A percentile compares a stretch with the other conserved stretches of the same genome.
Conservation (phyloP, 2,113 vertebrate genomes). For the Glaucomys volans region DNA sequence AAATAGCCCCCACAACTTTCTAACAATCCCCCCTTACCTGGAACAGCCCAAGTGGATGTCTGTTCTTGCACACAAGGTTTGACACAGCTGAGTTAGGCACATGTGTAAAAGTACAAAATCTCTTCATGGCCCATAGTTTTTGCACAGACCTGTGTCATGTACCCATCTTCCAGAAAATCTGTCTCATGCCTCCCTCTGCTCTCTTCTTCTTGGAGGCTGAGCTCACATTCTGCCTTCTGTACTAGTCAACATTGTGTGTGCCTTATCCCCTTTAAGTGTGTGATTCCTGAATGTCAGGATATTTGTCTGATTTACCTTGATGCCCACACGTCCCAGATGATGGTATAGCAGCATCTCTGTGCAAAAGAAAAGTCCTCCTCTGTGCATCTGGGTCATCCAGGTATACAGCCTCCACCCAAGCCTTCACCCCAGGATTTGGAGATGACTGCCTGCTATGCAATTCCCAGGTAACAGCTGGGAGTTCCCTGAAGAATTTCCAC, state of each 20-base stretch:
- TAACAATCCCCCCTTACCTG: neutral
- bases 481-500: neutral
- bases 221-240: neutral
- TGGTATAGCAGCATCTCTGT: neutral
- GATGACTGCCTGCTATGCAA: neutral
- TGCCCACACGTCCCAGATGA: neutral
- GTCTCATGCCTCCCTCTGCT: neutral
- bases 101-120: neutral
- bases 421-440: rapidly evolving
- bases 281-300: neutral
- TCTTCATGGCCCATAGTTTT: neutral
- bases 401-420: neutral
- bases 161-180: neutral
- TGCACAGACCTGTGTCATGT: neutral
- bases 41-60: neutral
- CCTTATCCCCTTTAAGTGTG: neutral
- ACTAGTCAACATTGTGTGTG: neutral
- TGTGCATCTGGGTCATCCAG: neutral
- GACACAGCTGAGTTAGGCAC: neutral
- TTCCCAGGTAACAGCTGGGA: neutral
- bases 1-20: neutral
- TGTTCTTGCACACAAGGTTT: neutral
- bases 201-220: neutral
- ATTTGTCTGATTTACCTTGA: neutral
- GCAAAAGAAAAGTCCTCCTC: neutral